Percentiles rank a stretch among this genome's conserved stretches.
Conservation (phyloP, 2,888 invertebrate genomes). For the Cloeon dipterum region DNA sequence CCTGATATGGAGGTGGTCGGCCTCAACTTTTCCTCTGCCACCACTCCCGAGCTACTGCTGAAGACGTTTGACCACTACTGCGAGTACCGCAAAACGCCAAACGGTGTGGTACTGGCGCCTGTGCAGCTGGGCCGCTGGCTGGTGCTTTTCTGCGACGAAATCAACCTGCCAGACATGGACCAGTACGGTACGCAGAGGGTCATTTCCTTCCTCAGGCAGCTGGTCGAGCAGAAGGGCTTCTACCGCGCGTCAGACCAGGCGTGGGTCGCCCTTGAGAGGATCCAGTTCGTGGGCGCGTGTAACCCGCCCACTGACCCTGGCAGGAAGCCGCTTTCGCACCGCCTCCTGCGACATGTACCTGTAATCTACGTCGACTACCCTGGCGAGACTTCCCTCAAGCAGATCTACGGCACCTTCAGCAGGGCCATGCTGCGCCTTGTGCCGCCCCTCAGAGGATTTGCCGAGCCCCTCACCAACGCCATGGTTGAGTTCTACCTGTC, state of each 20-base stretch:
- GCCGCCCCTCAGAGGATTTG: constrained; percentile 74
- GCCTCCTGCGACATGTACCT: constrained; percentile 82
- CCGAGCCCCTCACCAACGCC: constrained; percentile 90
- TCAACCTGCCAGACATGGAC: constrained; percentile 98
- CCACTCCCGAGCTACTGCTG: constrained; percentile 87
- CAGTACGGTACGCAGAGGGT: constrained; percentile 93
- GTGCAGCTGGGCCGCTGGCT: constrained; percentile 95
- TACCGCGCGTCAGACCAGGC: constrained; percentile 81
- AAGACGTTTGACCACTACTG: constrained; percentile 99
- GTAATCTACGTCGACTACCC: constrained; percentile 99
- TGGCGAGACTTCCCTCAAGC: constrained; percentile 89
- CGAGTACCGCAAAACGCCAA: constrained; percentile 96
- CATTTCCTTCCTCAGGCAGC: constrained; percentile 94
- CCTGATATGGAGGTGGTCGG: constrained; percentile 99
- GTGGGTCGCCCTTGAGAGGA: constrained; percentile 92
- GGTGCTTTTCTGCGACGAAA: constrained; percentile 98
- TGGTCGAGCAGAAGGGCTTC: constrained; percentile 90
- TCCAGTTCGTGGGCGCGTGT: constrained; percentile 98
- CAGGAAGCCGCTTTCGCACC: constrained; percentile 79
- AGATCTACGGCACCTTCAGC: constrained; percentile 97
- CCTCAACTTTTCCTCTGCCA: constrained; percentile 97
- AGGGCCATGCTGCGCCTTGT: constrained; percentile 92
- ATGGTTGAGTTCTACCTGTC: constrained; percentile 97
- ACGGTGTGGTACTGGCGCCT: constrained; percentile 88
- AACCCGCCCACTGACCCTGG: constrained; percentile 99